Evolutionary conservation across 2,113 vertebrate genomes (phyloP).

Genomic region (Phocoena phocoena): DNA sequence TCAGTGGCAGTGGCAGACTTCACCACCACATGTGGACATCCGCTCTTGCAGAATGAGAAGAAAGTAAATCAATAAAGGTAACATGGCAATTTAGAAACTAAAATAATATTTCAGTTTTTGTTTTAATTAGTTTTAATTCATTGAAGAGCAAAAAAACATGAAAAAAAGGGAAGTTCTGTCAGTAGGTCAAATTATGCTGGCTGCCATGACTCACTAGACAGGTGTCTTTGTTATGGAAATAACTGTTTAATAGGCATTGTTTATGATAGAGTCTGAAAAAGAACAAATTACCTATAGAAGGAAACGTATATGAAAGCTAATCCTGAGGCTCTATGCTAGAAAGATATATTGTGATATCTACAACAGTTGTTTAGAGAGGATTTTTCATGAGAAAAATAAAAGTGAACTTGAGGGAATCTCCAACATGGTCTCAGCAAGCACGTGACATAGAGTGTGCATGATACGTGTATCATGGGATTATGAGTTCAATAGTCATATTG

Average conservation of each 20-base stretch:
- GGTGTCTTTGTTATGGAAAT: neutral
- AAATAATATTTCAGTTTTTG: neutral
- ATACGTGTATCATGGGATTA: neutral
- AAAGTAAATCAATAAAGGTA: neutral
- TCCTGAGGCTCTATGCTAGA: neutral
- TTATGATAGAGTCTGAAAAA: neutral
- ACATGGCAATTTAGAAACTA: neutral
- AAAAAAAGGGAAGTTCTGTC: neutral
- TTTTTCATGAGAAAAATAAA: slow-evolving; percentile 13
- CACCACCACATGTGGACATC: neutral
- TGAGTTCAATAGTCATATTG: neutral
- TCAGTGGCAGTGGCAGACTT: neutral
- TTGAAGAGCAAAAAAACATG: neutral
- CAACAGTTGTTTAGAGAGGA: neutral
- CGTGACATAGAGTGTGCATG: neutral
- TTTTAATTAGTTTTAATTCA: neutral
- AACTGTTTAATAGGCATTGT: neutral
- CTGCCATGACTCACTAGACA: neutral
- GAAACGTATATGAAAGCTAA: neutral
- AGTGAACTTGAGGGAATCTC: neutral
- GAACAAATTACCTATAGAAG: neutral
- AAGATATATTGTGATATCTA: neutral
- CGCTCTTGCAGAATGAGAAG: neutral
- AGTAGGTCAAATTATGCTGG: neutral
- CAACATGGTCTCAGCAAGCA: neutral